Conservation (phyloP, 2,113 vertebrate genomes). For the Symphodus melops region DNA sequence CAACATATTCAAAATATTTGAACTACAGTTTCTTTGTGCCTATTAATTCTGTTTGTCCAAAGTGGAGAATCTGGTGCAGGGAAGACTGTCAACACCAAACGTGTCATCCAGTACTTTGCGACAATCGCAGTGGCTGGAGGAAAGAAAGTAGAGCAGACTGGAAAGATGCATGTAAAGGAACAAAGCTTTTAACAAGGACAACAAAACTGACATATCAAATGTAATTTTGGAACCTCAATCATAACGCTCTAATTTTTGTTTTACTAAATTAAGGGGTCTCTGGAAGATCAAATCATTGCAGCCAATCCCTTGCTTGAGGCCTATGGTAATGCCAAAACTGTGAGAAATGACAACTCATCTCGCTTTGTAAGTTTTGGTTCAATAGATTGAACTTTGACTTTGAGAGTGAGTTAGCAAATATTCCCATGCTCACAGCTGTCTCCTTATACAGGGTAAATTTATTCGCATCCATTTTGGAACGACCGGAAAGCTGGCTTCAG, state of each 20-base stretch:
- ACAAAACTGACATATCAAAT: neutral
- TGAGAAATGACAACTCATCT: constrained; percentile 89
- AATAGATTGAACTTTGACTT: neutral
- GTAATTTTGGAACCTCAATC: neutral
- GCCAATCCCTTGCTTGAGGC: constrained; percentile 87
- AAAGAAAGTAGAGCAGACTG: constrained; percentile 62
- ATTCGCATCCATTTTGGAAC: constrained; percentile 74
- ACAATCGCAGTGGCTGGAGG: constrained; percentile 90
- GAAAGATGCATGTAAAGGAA: constrained; percentile 86
- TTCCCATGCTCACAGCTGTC: neutral
- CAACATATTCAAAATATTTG: neutral
- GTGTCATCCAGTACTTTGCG: constrained; percentile 97
- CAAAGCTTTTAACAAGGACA: no score
- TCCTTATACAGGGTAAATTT: constrained; percentile 69
- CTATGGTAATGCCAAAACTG: constrained; percentile 86
- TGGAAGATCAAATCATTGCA: constrained; percentile 87
- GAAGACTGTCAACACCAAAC: constrained; percentile 96
- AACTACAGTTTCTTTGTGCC: neutral
- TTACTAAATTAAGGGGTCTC: constrained; percentile 85
- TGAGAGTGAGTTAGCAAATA: neutral
- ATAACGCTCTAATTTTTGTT: neutral
- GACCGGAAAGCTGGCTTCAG: constrained; percentile 68
- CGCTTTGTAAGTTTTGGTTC: constrained; percentile 81
- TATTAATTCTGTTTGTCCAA: neutral
- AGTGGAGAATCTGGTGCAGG: constrained; percentile 95